phyloP scores from a whole-genome alignment of 1,140 invertebrate species.

The Drosophila baimaii region DNA sequence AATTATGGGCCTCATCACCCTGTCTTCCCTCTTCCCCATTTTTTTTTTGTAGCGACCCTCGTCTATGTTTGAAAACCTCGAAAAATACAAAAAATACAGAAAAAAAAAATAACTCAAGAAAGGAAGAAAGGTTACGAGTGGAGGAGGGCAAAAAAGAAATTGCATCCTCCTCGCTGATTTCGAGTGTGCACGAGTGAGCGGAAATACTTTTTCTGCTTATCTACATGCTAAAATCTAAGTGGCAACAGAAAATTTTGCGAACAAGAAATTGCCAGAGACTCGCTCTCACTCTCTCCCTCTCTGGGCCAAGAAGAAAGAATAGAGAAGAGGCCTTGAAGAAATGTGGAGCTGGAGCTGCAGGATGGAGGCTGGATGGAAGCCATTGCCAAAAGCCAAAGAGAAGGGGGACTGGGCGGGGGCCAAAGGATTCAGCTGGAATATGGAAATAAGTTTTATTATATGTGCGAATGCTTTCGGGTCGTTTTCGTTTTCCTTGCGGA shows the following conservation, averaged over 20 bases:
- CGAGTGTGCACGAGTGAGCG: conserved; percentile 62
- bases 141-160: conserved; percentile 37
- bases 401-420: background rate
- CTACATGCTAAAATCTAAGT: conserved; percentile 78
- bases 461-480: conserved; percentile 57
- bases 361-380: background rate
- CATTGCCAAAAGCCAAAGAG: conserved; percentile 23
- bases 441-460: conserved; percentile 65
- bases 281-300: no score
- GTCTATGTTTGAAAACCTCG: conserved; percentile 12
- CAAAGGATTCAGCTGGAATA: conserved; percentile 57
- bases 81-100: background rate
- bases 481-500: conserved; percentile 28
- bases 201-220: conserved; percentile 72
- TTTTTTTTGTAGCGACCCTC: conserved; percentile 30
- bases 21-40: conserved; percentile 8
- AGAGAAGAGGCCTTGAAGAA: conserved; percentile 3
- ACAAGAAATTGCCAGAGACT: conserved; percentile 40
- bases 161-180: conserved; percentile 53
- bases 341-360: no score
- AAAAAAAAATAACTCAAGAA: background rate
- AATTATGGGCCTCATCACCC: conserved; percentile 42
- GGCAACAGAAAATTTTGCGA: conserved; percentile 59
- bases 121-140: conserved; percentile 18
- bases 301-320: conserved; percentile 25